A percentile compares a stretch with the other conserved stretches of the same genome.
Evolutionary conservation across 2,113 vertebrate genomes (phyloP).

Genomic region (Marcusenius ussheri): DNA sequence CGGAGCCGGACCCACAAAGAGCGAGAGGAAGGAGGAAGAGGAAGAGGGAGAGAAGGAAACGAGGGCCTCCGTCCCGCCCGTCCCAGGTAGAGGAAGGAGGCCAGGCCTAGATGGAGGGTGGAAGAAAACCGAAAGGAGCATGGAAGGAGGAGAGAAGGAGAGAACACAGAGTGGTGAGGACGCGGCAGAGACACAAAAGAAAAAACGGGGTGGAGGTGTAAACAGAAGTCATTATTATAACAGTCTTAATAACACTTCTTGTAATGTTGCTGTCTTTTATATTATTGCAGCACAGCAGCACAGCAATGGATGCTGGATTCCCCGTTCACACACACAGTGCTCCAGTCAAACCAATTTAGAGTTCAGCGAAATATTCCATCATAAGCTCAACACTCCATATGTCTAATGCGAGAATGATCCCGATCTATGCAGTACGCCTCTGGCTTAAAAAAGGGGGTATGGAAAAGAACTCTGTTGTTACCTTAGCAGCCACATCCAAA

Average conservation of each 20-base stretch:
- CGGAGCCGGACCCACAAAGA: not conserved
- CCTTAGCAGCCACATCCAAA: slow-evolving; percentile 26
- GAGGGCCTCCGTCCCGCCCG: slow-evolving; percentile 6
- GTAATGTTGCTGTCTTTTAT: not conserved
- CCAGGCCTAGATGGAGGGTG: not conserved
- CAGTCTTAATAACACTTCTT: not conserved
- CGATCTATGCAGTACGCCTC: no score
- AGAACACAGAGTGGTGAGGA: not conserved
- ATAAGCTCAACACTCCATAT: not conserved
- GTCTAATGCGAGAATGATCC: not conserved
- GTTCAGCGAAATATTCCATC: not conserved
- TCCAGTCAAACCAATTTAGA: not conserved
- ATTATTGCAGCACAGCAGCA: not conserved
- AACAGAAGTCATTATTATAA: not conserved
- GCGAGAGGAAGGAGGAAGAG: not conserved
- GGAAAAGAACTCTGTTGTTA: slow-evolving; percentile 4
- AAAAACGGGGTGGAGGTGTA: not conserved
- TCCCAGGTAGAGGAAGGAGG: slow-evolving; percentile 9
- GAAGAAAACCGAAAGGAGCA: slow-evolving; percentile 8
- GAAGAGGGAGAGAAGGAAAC: slow-evolving; percentile 10
- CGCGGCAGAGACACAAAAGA: not conserved
- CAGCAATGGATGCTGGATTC: not conserved
- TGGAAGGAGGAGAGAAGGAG: not conserved
- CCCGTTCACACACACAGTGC: not conserved
- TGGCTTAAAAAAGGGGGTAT: not conserved